A percentile compares a stretch with the other conserved stretches of the same genome.
phyloP scores from a whole-genome alignment of 2,888 invertebrate genomes.

The Polydesmus complanatus region DNA sequence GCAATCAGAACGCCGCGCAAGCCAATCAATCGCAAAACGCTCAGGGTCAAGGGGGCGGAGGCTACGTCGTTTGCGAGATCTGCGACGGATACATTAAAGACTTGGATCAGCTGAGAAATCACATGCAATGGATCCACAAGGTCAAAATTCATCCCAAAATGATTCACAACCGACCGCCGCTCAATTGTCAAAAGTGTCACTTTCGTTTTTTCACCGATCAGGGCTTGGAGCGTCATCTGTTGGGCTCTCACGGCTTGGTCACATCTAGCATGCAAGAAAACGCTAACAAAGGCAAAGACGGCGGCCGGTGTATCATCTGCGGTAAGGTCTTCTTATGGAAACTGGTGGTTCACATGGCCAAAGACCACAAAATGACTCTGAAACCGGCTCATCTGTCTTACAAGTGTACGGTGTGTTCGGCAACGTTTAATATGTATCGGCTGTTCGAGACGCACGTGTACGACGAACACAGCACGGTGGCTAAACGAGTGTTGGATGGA shows the following conservation, averaged over 20 bases:
- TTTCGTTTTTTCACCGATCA: slow-evolving; percentile 94
- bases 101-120: slow-evolving; percentile 79
- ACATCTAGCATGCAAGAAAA: slow-evolving; percentile 93
- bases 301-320: slow-evolving; percentile 86
- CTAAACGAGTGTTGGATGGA: slow-evolving; percentile 40
- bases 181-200: slow-evolving; percentile 92
- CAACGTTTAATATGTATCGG: slow-evolving; percentile 89
- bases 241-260: slow-evolving; percentile 86
- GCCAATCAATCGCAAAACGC: slow-evolving; percentile 26
- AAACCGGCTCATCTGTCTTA: slow-evolving; percentile 87
- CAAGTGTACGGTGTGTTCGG: slow-evolving; percentile 89
- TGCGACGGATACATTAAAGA: slow-evolving; percentile 96
- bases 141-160: slow-evolving; percentile 91
- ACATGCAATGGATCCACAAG: slow-evolving; percentile 97
- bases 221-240: slow-evolving; percentile 84
- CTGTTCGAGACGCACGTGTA: slow-evolving; percentile 89
- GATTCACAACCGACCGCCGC: slow-evolving; percentile 84
- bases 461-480: slow-evolving; percentile 79
- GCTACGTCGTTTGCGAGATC: slow-evolving; percentile 89
- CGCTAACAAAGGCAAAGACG: slow-evolving; percentile 86
- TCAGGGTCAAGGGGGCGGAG: slow-evolving; percentile 43
- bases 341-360: slow-evolving; percentile 74
- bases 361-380: slow-evolving; percentile 78
- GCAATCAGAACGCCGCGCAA: slow-evolving; percentile 30
- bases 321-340: slow-evolving; percentile 91